Base-by-base conservation (phyloP, 2,888 invertebrate genomes). In the Nemotelus pantherinus region DNA sequence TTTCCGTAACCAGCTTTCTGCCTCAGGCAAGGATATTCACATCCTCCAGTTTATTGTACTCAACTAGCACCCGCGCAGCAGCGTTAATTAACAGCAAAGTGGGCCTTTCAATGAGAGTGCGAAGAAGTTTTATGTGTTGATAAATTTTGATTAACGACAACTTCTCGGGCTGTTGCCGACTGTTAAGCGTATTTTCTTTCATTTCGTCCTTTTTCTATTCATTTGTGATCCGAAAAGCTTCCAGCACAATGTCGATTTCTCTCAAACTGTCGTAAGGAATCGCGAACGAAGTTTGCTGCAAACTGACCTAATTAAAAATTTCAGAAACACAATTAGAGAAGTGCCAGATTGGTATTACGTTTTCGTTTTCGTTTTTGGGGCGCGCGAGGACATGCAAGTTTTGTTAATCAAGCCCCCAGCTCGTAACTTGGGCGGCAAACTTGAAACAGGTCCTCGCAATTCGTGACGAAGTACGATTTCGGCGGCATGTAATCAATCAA, bases 141-240 rank as follows among this genome's bases (percentile, higher is more conserved):
- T 79, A 79, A 79, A 79, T 78, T 79, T 79, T 79, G 79, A 79
- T 79, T 79, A 79, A 79, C 79, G 79, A 79, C 79, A 78, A 78
- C 78, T 79, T 79, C 75, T 78, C 79, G 76, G 79, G 78, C 79
- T 79, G 79, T 78, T 78, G 72, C 78, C 77, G 79, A 78, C 77
- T 78, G 78, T 68, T 75, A 75, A 78, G 78, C 63, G 70, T 53
- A 77, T 68, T 58, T 58, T 76, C 63, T 72, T 39, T 75, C 76
- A 64, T 76, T 79, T 70, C 72, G 48, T 47, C 53, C 58, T 57
- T 25, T 25, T 57, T 63, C 68, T 47, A 39, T 77, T 63, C 70
- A 55, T 53, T 70, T 43, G 9, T 3, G 53, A 53, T 43, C 55
- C 9, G 70, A 45, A 7, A 5, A 39, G 25, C 60, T 60, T 2